These are phyloP conservation scores for Aegithalos caudatus DNA, from an alignment of 2,113 vertebrate species.

Conservation along the genomic window DNA sequence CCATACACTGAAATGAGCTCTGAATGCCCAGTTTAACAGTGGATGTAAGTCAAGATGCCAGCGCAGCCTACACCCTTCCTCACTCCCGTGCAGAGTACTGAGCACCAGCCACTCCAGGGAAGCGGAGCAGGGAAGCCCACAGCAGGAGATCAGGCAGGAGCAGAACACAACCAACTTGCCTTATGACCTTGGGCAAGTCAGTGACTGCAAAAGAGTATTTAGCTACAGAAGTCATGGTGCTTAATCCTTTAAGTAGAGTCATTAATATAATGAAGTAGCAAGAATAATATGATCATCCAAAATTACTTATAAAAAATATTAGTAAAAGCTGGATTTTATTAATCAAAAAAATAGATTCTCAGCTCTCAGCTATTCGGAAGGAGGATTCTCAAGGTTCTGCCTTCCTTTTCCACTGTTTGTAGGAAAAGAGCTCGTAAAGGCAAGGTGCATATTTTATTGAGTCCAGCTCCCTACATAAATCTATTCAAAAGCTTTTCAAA, in stretches of 20 bases:
- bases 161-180: not conserved
- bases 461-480: not conserved
- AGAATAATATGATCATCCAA: not conserved
- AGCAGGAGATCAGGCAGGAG: not conserved
- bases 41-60: not conserved
- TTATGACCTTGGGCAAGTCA: not conserved
- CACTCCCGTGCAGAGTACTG: not conserved
- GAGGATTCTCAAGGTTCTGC: not conserved
- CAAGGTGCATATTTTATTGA: not conserved
- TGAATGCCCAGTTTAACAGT: not conserved
- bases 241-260: not conserved
- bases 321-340: not conserved
- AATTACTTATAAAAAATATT: not conserved
- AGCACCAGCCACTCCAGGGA: not conserved
- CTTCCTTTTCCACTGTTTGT: not conserved
- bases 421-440: not conserved
- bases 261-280: not conserved
- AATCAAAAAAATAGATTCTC: not conserved
- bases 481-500: not conserved
- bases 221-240: not conserved
- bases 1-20: rapidly evolving
- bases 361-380: not conserved
- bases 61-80: not conserved
- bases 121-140: not conserved
- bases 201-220: not conserved